Percentiles rank a stretch among this genome's conserved stretches.
Evolutionary conservation across 2,113 vertebrate species (phyloP).

Genomic region (Lophotis ruficrista): DNA sequence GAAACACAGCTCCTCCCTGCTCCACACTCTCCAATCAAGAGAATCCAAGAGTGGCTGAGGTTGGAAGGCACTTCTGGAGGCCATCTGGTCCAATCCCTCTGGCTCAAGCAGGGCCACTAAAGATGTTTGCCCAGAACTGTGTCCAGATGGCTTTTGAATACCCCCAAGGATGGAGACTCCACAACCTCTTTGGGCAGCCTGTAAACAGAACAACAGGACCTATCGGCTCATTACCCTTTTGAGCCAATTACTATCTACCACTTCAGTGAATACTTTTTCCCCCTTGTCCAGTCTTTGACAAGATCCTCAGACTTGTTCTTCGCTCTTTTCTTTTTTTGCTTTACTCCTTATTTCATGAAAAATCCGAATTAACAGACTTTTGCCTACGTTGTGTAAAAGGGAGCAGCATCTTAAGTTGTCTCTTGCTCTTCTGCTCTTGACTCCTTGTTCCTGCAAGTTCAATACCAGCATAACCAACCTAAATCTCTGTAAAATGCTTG

Average conservation of each 20-base stretch:
- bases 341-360: neutral
- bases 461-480: neutral
- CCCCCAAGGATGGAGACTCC: neutral
- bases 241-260: neutral
- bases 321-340: neutral
- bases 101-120: neutral
- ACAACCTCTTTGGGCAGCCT: neutral
- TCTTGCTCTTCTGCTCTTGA: neutral
- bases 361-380: neutral
- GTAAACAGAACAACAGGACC: neutral
- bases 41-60: neutral
- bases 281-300: neutral
- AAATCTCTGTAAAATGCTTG: neutral
- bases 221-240: neutral
- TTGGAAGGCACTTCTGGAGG: neutral
- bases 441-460: neutral
- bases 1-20: neutral
- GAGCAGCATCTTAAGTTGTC: neutral
- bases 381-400: neutral
- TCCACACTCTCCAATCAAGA: neutral
- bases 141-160: neutral
- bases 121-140: neutral
- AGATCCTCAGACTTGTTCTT: neutral
- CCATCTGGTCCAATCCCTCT: neutral
- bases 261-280: neutral